Conservation (phyloP, 2,113 vertebrate genomes). For the Columba janthina region DNA sequence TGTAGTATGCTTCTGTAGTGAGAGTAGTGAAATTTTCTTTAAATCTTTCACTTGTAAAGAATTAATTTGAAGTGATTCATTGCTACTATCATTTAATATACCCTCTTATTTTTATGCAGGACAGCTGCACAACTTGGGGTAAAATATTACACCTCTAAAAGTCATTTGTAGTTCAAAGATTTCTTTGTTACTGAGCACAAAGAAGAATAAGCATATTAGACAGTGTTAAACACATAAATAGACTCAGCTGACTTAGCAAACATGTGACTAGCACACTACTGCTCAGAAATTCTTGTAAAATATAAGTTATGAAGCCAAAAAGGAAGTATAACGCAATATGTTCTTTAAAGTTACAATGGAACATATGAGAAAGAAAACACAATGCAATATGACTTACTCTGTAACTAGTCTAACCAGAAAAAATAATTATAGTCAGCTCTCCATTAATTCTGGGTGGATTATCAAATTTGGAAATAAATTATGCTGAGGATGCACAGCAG, state of each 20-base stretch:
- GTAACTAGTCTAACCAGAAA: conserved; percentile 52
- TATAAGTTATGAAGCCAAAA: conserved; percentile 54
- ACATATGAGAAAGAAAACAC: conserved; percentile 28
- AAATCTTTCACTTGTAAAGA: neutral
- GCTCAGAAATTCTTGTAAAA: conserved; percentile 41
- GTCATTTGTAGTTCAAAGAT: neutral
- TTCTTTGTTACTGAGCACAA: neutral
- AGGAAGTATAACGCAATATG: conserved; percentile 41
- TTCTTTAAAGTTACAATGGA: conserved; percentile 37
- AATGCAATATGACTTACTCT: conserved; percentile 17
- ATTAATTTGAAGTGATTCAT: neutral
- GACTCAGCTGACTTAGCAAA: conserved; percentile 38
- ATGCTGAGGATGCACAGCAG: conserved; percentile 26
- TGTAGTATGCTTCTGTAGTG: conserved; percentile 5
- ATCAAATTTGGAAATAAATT: conserved; percentile 65
- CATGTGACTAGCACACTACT: conserved; percentile 23
- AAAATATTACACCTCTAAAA: neutral
- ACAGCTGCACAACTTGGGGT: neutral
- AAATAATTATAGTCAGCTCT: conserved; percentile 49
- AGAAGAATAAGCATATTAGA: neutral
- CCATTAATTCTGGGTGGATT: conserved; percentile 56
- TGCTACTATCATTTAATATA: neutral
- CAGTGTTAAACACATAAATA: conserved; percentile 34
- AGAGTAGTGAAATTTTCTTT: neutral
- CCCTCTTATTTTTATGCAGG: neutral